Evolutionary conservation across 2,113 vertebrate species (phyloP).

Genomic region (Centropristis striata): DNA sequence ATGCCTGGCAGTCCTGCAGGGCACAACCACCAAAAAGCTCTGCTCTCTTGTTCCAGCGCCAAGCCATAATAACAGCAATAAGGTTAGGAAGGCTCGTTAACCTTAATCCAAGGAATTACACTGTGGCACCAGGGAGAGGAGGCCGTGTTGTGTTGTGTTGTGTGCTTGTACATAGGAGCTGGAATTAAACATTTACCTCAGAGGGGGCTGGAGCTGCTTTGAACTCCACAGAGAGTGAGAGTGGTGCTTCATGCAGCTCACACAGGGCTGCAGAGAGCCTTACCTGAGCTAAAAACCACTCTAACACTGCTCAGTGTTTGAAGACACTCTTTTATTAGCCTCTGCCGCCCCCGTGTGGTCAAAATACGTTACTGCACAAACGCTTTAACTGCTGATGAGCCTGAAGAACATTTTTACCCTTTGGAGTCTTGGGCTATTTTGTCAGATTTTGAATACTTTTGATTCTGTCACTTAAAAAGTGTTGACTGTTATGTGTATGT

Average conservation of each 20-base stretch:
- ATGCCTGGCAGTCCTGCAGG: constrained; percentile 58
- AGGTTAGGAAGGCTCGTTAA: constrained; percentile 76
- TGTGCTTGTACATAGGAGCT: constrained; percentile 51
- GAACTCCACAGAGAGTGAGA: constrained; percentile 15
- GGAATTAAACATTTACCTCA: constrained; percentile 52
- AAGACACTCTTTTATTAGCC: constrained; percentile 8
- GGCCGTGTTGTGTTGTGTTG: constrained; percentile 62
- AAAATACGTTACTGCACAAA: constrained; percentile 30
- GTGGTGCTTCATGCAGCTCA: constrained; percentile 47
- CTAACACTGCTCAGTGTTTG: not conserved
- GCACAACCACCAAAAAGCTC: constrained; percentile 65
- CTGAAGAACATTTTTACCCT: not conserved
- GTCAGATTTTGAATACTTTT: too few species aligned
- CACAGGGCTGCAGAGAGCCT: not conserved
- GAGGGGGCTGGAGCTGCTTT: constrained; percentile 12
- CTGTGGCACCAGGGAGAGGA: constrained; percentile 71
- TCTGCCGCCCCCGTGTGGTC: constrained; percentile 58
- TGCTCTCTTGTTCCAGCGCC: constrained; percentile 72
- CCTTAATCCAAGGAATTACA: constrained; percentile 80
- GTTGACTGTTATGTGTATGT: too few species aligned
- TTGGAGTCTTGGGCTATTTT: too few species aligned
- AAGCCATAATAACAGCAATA: constrained; percentile 80
- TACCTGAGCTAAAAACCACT: constrained; percentile 2
- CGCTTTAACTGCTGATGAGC: not conserved
- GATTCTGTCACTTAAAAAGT: too few species aligned